phyloP scores from a whole-genome alignment of 92 coral and sea anemone genomes.

The Porites cylindrica region DNA sequence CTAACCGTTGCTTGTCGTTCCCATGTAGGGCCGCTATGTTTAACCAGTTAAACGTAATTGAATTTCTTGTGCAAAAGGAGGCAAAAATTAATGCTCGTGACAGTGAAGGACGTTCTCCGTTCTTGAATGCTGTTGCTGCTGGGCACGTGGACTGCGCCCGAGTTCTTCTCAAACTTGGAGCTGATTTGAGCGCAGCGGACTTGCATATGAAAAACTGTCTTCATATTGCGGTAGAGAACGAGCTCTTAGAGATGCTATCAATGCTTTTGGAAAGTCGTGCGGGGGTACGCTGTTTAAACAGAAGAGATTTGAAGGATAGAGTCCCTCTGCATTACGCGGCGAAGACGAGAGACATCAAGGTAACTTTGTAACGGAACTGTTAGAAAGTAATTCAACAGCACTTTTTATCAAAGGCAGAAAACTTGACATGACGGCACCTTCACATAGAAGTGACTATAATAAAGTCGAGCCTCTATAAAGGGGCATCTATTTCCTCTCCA shows the following conservation, averaged over 20 bases:
- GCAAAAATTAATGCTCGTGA: slow-evolving; percentile 68
- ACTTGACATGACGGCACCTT: too few relatives aligned
- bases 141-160: slow-evolving; percentile 41
- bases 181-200: slow-evolving; percentile 62
- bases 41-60: slow-evolving; percentile 48
- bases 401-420: too few relatives aligned
- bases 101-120: slow-evolving; percentile 59
- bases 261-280: slow-evolving; percentile 48
- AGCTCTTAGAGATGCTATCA: slow-evolving; percentile 50
- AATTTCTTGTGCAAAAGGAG: slow-evolving; percentile 64
- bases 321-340: slow-evolving; percentile 84
- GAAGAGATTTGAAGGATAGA: slow-evolving; percentile 65
- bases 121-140: slow-evolving; percentile 74
- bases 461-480: too few relatives aligned
- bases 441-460: too few relatives aligned
- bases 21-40: slow-evolving; percentile 45
- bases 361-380: slow-evolving; percentile 9
- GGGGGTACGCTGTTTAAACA: slow-evolving; percentile 35
- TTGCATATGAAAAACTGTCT: slow-evolving; percentile 57
- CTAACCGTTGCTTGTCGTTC: background rate
- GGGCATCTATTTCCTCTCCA: too few relatives aligned
- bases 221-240: slow-evolving; percentile 75
- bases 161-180: slow-evolving; percentile 54
- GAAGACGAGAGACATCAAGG: slow-evolving; percentile 57
- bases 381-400: background rate